These are phyloP conservation scores for Motacilla alba DNA, from an alignment of 2,113 vertebrate genomes.

Conservation along the genomic window DNA sequence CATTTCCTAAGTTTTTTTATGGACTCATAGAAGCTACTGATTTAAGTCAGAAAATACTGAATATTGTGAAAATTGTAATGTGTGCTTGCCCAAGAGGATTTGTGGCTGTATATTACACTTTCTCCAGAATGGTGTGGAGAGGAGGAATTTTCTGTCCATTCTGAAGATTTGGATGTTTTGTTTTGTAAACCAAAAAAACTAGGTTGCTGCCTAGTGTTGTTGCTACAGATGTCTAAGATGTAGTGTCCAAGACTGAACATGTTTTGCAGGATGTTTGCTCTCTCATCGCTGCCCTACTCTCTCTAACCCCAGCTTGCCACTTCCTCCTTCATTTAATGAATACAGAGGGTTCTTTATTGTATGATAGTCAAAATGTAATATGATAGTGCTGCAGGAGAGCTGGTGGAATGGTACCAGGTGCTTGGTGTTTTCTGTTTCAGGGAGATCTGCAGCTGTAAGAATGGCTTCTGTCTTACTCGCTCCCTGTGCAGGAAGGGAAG, in stretches of 20 bases:
- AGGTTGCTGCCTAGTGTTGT: not conserved
- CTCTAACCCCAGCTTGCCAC: not conserved
- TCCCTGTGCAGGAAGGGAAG: not conserved
- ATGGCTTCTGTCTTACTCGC: not conserved
- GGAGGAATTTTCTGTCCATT: not conserved
- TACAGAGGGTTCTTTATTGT: conserved; percentile 1
- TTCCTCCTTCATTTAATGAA: not conserved
- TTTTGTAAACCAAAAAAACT: not conserved
- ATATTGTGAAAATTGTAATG: not conserved
- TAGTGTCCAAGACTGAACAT: not conserved
- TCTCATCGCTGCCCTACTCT: not conserved
- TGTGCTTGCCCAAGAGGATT: not conserved
- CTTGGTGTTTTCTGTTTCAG: not conserved
- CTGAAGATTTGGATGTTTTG: not conserved
- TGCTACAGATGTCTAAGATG: not conserved
- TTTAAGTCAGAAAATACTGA: not conserved
- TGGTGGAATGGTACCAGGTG: not conserved
- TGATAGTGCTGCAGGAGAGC: not conserved
- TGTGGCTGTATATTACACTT: not conserved
- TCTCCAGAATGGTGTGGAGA: not conserved
- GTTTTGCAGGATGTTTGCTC: not conserved
- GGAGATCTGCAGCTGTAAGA: not conserved
- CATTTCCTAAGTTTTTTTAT: not conserved
- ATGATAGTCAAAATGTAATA: not conserved
- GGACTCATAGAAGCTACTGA: not conserved